Evolutionary conservation across 2,888 invertebrate genomes (phyloP).

Genomic region (Dastarcus helophoroides): DNA sequence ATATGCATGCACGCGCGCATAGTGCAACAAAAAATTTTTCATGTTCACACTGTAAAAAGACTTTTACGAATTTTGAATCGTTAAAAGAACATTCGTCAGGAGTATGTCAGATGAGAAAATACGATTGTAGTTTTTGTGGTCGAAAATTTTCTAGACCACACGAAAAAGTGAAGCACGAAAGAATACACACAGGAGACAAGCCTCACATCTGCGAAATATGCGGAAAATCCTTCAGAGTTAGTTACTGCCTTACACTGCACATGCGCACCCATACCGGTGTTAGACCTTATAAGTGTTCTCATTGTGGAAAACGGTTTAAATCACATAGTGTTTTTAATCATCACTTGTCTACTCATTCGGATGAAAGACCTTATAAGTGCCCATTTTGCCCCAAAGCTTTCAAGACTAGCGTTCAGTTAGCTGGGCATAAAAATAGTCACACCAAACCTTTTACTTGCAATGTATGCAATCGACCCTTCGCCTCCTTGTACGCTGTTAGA

Average conservation of each 20-base stretch:
- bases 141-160: conserved; percentile 62
- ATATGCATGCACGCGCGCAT: conserved; percentile 67
- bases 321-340: conserved; percentile 71
- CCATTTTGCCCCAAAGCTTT: conserved; percentile 68
- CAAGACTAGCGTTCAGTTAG: conserved; percentile 67
- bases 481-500: conserved; percentile 64
- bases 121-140: conserved; percentile 61
- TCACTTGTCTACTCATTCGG: conserved; percentile 62
- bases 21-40: conserved; percentile 36
- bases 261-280: conserved; percentile 71
- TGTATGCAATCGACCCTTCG: conserved; percentile 66
- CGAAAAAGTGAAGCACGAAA: conserved; percentile 73
- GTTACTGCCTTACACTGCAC: conserved; percentile 68
- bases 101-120: conserved; percentile 39
- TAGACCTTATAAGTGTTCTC: conserved; percentile 62
- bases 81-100: conserved; percentile 24
- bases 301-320: conserved; percentile 63
- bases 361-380: conserved; percentile 64
- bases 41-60: conserved; percentile 34
- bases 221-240: conserved; percentile 68
- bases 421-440: conserved; percentile 71
- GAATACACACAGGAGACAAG: conserved; percentile 72
- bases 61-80: conserved; percentile 28
- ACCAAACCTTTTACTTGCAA: conserved; percentile 69
- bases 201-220: conserved; percentile 70